A percentile compares a stretch with the other conserved stretches of the same genome.
Conservation (phyloP, 2,888 invertebrate genomes). For the Drosophila antonietae region DNA sequence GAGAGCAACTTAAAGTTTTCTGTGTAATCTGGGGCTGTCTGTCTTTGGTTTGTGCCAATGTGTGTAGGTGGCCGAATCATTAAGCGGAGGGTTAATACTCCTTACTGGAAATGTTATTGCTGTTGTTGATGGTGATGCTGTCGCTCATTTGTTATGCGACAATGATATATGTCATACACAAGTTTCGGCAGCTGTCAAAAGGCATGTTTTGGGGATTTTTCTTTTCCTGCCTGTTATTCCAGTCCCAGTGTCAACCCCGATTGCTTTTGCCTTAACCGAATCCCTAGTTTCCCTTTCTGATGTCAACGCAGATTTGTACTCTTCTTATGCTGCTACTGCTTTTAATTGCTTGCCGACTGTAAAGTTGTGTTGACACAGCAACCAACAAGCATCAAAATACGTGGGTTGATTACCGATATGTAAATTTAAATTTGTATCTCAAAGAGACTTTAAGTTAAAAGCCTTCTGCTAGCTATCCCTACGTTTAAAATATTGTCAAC, state of each 20-base stretch:
- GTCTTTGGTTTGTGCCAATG: conserved; percentile 9
- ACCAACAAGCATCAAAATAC: conserved; percentile 9
- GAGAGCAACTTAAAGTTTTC: conserved; percentile 52
- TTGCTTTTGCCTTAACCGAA: conserved; percentile 24
- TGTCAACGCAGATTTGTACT: conserved; percentile 9
- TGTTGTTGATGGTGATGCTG: conserved; percentile 41
- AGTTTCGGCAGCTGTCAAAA: conserved; percentile 81
- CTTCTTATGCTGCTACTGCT: conserved; percentile 46
- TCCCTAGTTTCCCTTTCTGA: conserved; percentile 14
- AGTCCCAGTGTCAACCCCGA: conserved; percentile 23
- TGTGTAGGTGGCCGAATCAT: conserved; percentile 50
- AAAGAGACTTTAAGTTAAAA: conserved; percentile 26
- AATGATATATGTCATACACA: conserved; percentile 82
- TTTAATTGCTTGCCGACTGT: conserved; percentile 44
- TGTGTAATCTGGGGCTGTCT: conserved; percentile 27
- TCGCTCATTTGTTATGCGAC: conserved; percentile 80
- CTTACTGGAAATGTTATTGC: conserved; percentile 32
- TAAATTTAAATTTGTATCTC: conserved; percentile 23
- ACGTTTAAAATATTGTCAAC: conserved; percentile 42
- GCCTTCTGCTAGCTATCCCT: conserved; percentile 20
- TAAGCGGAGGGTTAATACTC: conserved; percentile 48
- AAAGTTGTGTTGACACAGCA: conserved; percentile 30
- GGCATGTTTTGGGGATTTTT: conserved; percentile 67
- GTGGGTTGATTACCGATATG: conserved; percentile 62
- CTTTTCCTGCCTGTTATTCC: conserved; percentile 48